A percentile compares a stretch with the other conserved stretches of the same genome.
phyloP scores from a whole-genome alignment of 2,888 invertebrate species.

The Spatulosminthurus flaviceps region DNA sequence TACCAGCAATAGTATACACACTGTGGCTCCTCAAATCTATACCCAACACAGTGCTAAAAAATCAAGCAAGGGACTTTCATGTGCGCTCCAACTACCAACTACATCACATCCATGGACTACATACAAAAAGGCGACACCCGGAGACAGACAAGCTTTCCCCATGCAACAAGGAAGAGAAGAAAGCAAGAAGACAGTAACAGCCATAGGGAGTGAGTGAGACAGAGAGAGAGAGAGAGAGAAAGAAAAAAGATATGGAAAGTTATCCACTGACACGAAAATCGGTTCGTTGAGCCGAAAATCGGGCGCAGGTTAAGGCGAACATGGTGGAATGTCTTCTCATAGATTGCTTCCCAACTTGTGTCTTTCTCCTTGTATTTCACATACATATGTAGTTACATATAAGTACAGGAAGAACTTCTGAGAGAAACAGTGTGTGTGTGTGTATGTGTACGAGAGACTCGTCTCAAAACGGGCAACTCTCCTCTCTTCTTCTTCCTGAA shows the following conservation, averaged over 20 bases:
- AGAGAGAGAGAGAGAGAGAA: not conserved
- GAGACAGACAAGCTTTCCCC: too few species aligned
- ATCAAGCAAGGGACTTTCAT: not conserved
- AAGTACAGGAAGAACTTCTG: too few species aligned
- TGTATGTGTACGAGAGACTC: not conserved
- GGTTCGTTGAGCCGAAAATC: slow-evolving; percentile 48
- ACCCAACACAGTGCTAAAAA: not conserved
- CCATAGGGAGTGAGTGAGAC: not conserved
- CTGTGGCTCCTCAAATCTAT: not conserved
- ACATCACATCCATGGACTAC: too few species aligned
- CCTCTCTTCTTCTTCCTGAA: too few species aligned
- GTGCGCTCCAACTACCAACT: too few species aligned
- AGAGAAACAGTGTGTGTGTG: not conserved
- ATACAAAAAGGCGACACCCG: too few species aligned
- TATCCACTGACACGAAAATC: slow-evolving; percentile 49
- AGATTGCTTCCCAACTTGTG: slow-evolving; percentile 22
- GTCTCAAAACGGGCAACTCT: too few species aligned
- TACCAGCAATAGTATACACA: too few species aligned
- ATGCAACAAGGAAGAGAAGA: not conserved
- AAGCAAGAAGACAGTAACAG: not conserved
- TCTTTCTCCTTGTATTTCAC: slow-evolving; percentile 10
- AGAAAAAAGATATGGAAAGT: slow-evolving; percentile 3
- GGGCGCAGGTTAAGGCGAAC: slow-evolving; percentile 49
- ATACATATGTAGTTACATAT: not conserved
- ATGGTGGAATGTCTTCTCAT: slow-evolving; percentile 47